phyloP scores from a whole-genome alignment of 2,113 vertebrate species.

The Gallinago jamesoni region DNA sequence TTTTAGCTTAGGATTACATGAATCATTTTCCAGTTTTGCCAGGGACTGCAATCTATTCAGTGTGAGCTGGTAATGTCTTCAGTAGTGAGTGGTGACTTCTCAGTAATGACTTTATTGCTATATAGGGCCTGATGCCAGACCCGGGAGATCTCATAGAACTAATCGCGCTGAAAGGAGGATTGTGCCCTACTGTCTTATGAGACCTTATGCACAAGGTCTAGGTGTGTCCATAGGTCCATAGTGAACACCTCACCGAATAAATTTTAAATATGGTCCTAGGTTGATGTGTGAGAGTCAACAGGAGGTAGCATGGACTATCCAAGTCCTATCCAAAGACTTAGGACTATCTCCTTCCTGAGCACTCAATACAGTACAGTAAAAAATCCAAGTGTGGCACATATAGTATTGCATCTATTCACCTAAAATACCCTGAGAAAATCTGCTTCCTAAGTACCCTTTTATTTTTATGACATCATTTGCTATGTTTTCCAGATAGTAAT shows the following conservation, averaged over 20 bases:
- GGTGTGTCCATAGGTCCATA: not conserved
- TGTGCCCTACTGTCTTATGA: fast-evolving
- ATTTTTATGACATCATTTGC: not conserved
- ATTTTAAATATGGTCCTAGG: conserved; percentile 27
- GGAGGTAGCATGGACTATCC: not conserved
- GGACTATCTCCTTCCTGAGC: not conserved
- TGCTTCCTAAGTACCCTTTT: not conserved
- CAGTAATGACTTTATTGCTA: not conserved
- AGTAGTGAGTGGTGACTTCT: not conserved
- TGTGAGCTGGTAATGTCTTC: not conserved
- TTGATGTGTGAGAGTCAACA: conserved; percentile 22
- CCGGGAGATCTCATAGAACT: not conserved
- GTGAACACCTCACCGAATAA: conserved; percentile 30
- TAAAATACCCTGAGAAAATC: not conserved
- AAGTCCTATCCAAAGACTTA: not conserved
- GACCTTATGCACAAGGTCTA: not conserved
- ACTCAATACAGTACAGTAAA: not conserved
- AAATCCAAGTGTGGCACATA: not conserved
- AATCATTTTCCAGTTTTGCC: conserved; percentile 30
- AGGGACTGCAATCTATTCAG: conserved; percentile 11
- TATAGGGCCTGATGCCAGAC: not conserved
- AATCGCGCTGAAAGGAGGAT: not conserved
- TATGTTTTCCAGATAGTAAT: not conserved
- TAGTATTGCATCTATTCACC: conserved; percentile 32
- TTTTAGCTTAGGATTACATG: not conserved